phyloP scores from a whole-genome alignment of 1,140 invertebrate species.

The Microplitis demolitor region DNA sequence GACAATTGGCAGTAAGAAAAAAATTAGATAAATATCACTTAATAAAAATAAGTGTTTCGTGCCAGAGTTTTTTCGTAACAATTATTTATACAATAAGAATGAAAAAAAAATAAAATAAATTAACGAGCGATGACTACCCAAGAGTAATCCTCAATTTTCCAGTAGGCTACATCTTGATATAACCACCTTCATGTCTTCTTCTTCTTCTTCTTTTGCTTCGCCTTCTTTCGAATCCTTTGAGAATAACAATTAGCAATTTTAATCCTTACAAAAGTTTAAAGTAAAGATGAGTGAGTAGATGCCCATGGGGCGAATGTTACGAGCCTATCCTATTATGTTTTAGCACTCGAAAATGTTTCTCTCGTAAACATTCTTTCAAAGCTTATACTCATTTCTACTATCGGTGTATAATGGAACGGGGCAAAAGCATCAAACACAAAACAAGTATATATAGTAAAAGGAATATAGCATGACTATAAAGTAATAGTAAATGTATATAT shows the following conservation, averaged over 20 bases:
- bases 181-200: slow-evolving; percentile 14
- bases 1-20: background rate
- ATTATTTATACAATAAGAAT: background rate
- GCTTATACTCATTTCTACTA: slow-evolving; percentile 1
- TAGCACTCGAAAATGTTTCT: slow-evolving; percentile 37
- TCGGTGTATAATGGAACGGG: background rate
- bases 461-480: background rate
- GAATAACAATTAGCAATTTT: slow-evolving; percentile 55
- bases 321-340: slow-evolving; percentile 41
- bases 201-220: slow-evolving; percentile 7
- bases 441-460: background rate
- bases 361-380: slow-evolving; percentile 46
- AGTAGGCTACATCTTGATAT: slow-evolving; percentile 28
- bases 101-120: background rate
- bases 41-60: no score
- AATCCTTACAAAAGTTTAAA: slow-evolving; percentile 36
- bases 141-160: slow-evolving; percentile 50
- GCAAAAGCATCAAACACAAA: no score
- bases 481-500: background rate
- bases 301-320: background rate
- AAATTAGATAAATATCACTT: background rate
- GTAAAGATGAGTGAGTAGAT: background rate
- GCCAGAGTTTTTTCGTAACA: no score
- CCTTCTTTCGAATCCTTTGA: slow-evolving; percentile 37
- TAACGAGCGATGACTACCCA: background rate